These are phyloP conservation scores for Nephrotoma flavescens DNA, from an alignment of 2,888 invertebrate species.

Conservation along the genomic window DNA sequence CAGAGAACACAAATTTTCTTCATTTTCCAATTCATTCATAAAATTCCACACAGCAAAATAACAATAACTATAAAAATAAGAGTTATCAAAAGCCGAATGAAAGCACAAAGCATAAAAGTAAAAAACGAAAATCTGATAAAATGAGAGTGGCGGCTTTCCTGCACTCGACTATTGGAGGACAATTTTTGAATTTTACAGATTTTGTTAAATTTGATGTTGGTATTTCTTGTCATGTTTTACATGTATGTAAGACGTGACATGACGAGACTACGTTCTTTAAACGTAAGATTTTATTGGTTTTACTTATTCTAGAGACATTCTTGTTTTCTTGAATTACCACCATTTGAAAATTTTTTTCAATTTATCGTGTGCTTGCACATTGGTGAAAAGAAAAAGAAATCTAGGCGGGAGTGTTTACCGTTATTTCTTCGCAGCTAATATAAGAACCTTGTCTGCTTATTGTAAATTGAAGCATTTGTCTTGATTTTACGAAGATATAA, in stretches of 20 bases:
- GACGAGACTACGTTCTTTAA: not conserved
- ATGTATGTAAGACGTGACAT: no score
- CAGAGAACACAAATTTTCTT: not conserved
- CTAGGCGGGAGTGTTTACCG: no score
- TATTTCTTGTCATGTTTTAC: not conserved
- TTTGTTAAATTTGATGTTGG: not conserved
- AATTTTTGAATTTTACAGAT: not conserved
- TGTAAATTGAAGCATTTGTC: no score
- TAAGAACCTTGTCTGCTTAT: no score
- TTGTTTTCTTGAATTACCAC: no score
- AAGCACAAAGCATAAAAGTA: not conserved
- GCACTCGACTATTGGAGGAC: not conserved
- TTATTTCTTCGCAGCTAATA: no score
- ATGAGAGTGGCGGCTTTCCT: not conserved
- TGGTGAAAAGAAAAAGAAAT: no score
- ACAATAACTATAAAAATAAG: not conserved
- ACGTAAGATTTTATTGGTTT: no score
- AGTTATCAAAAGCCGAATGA: not conserved
- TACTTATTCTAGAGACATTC: no score
- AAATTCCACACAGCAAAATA: not conserved
- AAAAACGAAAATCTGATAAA: not conserved
- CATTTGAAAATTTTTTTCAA: no score
- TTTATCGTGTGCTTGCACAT: no score
- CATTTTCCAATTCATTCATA: not conserved
- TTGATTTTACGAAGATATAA: no score